Evolutionary conservation across 1,140 invertebrate genomes (phyloP).

Genomic region (Macrobrachium rosenbergii): DNA sequence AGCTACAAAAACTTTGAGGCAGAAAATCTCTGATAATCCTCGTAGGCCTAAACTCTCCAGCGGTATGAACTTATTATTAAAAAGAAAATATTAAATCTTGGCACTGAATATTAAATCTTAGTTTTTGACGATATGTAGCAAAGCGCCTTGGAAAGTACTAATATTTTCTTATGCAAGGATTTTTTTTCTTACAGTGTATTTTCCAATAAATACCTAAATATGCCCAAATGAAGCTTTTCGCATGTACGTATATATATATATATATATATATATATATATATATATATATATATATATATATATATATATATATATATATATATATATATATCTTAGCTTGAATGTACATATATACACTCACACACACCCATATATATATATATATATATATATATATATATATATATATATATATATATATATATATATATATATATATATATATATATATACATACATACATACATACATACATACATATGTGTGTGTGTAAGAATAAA

Average conservation of each 20-base stretch:
- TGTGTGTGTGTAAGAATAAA: too few relatives aligned
- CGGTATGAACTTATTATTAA: too few relatives aligned
- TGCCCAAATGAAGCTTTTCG: not conserved
- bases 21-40: too few relatives aligned
- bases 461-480: not conserved
- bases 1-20: too few relatives aligned
- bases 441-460: not conserved
- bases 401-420: not conserved
- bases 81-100: too few relatives aligned
- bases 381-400: not conserved
- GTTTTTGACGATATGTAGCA: too few relatives aligned
- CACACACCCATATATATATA: not conserved
- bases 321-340: not conserved
- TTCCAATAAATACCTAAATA: too few relatives aligned
- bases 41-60: too few relatives aligned
- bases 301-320: not conserved
- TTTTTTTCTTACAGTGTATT: too few relatives aligned
- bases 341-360: not conserved
- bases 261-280: not conserved
- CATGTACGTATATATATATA: not conserved
- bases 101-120: too few relatives aligned
- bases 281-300: not conserved
- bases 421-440: not conserved
- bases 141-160: too few relatives aligned
- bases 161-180: too few relatives aligned